Percentiles rank a stretch among this genome's conserved stretches.
phyloP scores from a whole-genome alignment of 2,797 vertebrate species.

The Cynopterus sphinx region DNA sequence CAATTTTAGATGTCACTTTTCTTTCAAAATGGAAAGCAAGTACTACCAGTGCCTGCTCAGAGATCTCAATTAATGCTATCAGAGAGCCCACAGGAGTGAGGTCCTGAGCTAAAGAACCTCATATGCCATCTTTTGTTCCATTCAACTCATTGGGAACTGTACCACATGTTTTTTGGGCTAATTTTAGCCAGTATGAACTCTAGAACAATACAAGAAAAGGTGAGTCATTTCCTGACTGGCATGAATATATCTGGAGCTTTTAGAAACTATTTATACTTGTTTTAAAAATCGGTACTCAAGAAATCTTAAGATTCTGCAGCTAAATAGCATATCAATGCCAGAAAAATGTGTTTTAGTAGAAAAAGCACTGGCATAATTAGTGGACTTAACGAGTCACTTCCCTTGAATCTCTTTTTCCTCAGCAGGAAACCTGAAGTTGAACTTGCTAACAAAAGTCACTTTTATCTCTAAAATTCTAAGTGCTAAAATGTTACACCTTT shows the following conservation, averaged over 20 bases:
- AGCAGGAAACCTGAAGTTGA: neutral
- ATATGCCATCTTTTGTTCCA: neutral
- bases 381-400: conserved; percentile 2
- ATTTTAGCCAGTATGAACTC: conserved; percentile 38
- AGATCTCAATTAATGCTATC: neutral
- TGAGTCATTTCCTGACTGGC: conserved; percentile 55
- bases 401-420: conserved; percentile 27
- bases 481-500: conserved; percentile 7
- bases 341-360: neutral
- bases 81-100: neutral
- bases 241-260: neutral
- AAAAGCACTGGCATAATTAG: neutral
- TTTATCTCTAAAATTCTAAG: conserved; percentile 34
- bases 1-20: neutral
- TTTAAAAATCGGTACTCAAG: conserved; percentile 51
- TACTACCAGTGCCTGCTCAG: neutral
- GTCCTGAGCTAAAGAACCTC: neutral
- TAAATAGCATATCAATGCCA: neutral
- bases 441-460: neutral
- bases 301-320: conserved; percentile 29
- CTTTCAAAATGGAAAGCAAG: conserved; percentile 41
- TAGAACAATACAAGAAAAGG: conserved; percentile 51
- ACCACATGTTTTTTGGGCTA: neutral
- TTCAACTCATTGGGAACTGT: neutral
- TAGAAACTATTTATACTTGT: conserved; percentile 46